These are phyloP conservation scores for Oncorhynchus tshawytscha DNA, from an alignment of 2,113 vertebrate genomes.

Conservation along the genomic window DNA sequence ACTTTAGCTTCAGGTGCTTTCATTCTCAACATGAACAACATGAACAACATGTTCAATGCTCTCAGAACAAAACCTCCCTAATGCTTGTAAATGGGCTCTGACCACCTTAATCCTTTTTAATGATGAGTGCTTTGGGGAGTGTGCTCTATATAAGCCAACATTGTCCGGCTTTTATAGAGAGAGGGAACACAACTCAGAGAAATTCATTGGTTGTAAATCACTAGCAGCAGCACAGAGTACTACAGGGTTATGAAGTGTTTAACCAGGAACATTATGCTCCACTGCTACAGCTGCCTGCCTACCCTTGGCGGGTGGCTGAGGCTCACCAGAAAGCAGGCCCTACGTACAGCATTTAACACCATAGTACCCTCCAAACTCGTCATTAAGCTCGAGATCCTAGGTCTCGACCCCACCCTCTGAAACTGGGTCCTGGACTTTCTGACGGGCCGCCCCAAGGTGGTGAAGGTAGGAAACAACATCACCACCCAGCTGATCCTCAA, in stretches of 20 bases:
- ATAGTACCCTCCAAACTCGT: too few species aligned
- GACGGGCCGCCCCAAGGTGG: too few species aligned
- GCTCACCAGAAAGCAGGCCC: slow-evolving; percentile 34
- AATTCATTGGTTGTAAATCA: slow-evolving; percentile 61
- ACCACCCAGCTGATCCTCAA: too few species aligned
- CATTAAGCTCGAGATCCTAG: too few species aligned
- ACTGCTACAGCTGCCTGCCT: slow-evolving; percentile 27
- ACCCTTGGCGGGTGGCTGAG: too few species aligned
- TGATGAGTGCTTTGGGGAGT: slow-evolving; percentile 41
- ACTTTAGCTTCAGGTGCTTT: slow-evolving; percentile 37
- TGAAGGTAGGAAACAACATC: too few species aligned
- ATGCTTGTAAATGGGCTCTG: slow-evolving; percentile 51
- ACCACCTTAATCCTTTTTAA: slow-evolving; percentile 65
- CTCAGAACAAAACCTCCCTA: slow-evolving; percentile 24
- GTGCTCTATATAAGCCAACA: slow-evolving; percentile 44
- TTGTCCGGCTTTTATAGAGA: slow-evolving; percentile 56
- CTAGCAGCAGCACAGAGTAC: slow-evolving; percentile 1
- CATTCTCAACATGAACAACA: slow-evolving; percentile 41
- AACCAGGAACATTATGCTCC: slow-evolving; percentile 52
- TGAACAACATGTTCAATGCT: slow-evolving; percentile 32
- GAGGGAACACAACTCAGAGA: slow-evolving; percentile 54
- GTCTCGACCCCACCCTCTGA: too few species aligned
- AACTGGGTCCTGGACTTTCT: too few species aligned
- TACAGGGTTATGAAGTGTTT: slow-evolving; percentile 57
- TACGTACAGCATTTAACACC: not conserved